A percentile compares a stretch with the other conserved stretches of the same genome.
phyloP scores from a whole-genome alignment of 2,888 invertebrate species.

The Ernsta delagoae region DNA sequence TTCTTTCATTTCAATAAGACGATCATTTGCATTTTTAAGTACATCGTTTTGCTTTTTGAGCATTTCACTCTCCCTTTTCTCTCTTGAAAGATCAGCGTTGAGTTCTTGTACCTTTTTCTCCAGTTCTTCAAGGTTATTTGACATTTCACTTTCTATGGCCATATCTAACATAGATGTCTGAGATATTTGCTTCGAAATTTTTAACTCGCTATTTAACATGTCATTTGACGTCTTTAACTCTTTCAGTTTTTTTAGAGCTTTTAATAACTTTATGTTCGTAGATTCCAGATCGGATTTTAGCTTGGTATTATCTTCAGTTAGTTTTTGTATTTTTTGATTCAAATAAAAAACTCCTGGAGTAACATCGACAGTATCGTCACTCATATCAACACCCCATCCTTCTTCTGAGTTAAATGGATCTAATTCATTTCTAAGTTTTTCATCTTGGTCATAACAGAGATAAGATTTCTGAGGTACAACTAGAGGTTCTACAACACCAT shows the following conservation, averaged over 20 bases:
- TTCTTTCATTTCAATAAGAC: constrained; percentile 92
- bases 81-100: constrained; percentile 84
- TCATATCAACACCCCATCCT: constrained; percentile 74
- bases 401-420: constrained; percentile 78
- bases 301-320: constrained; percentile 84
- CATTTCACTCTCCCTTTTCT: constrained; percentile 87
- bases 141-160: constrained; percentile 93
- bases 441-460: constrained; percentile 71
- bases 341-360: constrained; percentile 81
- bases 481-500: constrained; percentile 58
- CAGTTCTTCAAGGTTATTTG: constrained; percentile 86
- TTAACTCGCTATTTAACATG: constrained; percentile 82
- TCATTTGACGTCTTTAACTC: constrained; percentile 90
- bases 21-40: constrained; percentile 90
- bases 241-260: constrained; percentile 93
- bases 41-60: constrained; percentile 89
- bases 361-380: constrained; percentile 60
- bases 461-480: constrained; percentile 84
- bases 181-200: constrained; percentile 77
- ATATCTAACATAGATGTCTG: constrained; percentile 88
- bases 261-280: constrained; percentile 89
- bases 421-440: constrained; percentile 45
- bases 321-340: constrained; percentile 83
- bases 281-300: constrained; percentile 86
- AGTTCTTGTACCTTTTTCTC: constrained; percentile 88